These are phyloP conservation scores for Diabrotica virgifera DNA, from an alignment of 1,140 invertebrate species.

Conservation along the genomic window DNA sequence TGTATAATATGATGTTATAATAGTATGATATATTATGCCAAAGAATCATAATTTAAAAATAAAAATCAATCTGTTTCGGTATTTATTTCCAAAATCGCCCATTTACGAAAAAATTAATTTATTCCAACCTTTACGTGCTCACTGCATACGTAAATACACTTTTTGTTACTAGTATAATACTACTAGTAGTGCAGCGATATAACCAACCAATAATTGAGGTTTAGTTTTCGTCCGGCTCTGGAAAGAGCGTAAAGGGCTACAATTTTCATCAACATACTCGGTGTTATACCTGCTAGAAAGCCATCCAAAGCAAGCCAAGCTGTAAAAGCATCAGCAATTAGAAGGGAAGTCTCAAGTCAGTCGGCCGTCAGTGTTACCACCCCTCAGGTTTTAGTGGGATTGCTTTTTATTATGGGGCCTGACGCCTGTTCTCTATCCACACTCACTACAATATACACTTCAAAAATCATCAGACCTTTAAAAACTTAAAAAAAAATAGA, in stretches of 20 bases:
- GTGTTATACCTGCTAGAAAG: constrained; percentile 12
- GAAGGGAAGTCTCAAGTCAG: constrained; percentile 19
- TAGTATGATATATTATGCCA: no score
- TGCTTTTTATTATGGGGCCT: constrained; percentile 17
- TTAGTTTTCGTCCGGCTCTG: not conserved
- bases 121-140: no score
- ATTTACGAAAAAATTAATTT: no score
- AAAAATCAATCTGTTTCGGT: no score
- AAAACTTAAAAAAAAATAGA: not conserved
- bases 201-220: no score
- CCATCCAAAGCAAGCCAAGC: constrained; percentile 4
- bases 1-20: no score
- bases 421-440: not conserved
- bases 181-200: no score
- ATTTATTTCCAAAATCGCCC: no score
- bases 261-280: constrained; percentile 18
- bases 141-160: no score
- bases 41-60: no score
- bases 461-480: not conserved
- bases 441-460: not conserved
- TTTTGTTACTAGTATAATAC: no score
- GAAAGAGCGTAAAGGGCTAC: not conserved
- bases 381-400: constrained; percentile 20
- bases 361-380: constrained; percentile 12
- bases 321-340: constrained; percentile 22